A percentile compares a stretch with the other conserved stretches of the same genome.
Evolutionary conservation across 2,888 invertebrate species (phyloP).

Genomic region (Bedellia somnulentella): DNA sequence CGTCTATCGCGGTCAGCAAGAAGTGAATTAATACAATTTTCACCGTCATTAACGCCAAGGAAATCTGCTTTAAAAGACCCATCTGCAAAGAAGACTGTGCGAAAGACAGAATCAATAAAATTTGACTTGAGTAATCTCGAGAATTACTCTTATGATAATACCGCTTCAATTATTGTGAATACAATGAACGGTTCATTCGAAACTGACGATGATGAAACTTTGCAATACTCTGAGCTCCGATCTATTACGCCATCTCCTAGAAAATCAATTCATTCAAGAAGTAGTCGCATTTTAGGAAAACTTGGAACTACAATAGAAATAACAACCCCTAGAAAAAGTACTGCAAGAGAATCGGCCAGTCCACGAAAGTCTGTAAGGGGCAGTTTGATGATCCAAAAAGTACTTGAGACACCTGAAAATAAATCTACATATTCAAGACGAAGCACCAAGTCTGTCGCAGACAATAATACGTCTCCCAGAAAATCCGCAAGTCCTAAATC

Average conservation of each 20-base stretch:
- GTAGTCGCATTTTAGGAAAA: slow-evolving; percentile 20
- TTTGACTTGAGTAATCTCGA: slow-evolving; percentile 44
- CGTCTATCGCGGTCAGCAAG: background rate
- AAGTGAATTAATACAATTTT: slow-evolving; percentile 7
- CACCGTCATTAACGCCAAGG: slow-evolving; percentile 17
- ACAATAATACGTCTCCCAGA: slow-evolving; percentile 15
- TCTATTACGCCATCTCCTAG: slow-evolving; percentile 21
- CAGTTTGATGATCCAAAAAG: slow-evolving; percentile 20
- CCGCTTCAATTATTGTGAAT: slow-evolving; percentile 13
- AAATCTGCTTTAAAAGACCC: slow-evolving; percentile 40
- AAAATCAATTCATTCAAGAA: slow-evolving; percentile 22
- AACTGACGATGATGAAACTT: slow-evolving; percentile 18
- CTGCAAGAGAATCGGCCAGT: slow-evolving; percentile 13
- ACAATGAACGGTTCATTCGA: background rate
- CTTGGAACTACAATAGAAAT: slow-evolving; percentile 13
- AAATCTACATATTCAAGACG: slow-evolving; percentile 11
- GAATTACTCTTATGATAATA: slow-evolving; percentile 9
- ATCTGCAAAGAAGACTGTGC: slow-evolving; percentile 15
- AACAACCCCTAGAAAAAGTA: slow-evolving; percentile 10
- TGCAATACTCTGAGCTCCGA: slow-evolving; percentile 26
- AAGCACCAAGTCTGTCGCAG: slow-evolving; percentile 12
- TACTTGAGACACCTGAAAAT: slow-evolving; percentile 12
- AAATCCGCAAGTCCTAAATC: slow-evolving; percentile 17
- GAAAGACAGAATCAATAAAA: slow-evolving; percentile 40
- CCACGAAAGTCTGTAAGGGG: slow-evolving; percentile 19